These are phyloP conservation scores for Pogonus chalceus DNA, from an alignment of 1,140 invertebrate species.

Conservation along the genomic window DNA sequence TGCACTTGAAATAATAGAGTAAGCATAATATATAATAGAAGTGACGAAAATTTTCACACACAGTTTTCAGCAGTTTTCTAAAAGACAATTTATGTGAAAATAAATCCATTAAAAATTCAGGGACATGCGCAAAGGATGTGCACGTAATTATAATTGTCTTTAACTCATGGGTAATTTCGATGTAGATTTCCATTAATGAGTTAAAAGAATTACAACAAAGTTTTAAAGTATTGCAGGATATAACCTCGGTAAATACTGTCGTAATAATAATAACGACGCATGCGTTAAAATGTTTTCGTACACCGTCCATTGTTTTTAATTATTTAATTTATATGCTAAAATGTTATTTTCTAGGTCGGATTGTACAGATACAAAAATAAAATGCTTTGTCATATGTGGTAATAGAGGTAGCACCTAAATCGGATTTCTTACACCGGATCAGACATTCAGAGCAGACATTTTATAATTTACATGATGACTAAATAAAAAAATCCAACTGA, in stretches of 20 bases:
- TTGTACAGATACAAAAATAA: neutral
- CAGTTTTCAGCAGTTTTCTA: too few species aligned
- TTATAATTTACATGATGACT: neutral
- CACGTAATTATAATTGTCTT: neutral
- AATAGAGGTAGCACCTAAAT: neutral
- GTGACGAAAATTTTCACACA: too few species aligned
- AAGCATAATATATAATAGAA: too few species aligned
- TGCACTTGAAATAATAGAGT: too few species aligned
- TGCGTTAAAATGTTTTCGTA: neutral
- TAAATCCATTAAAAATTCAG: neutral
- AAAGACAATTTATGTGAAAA: too few species aligned
- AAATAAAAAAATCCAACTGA: neutral
- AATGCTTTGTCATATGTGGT: neutral
- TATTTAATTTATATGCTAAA: conserved; percentile 7
- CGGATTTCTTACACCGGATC: neutral
- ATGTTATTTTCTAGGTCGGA: neutral
- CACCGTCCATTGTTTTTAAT: neutral
- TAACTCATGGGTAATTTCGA: neutral
- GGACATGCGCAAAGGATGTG: neutral
- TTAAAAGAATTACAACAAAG: neutral
- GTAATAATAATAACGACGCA: neutral
- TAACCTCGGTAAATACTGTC: neutral
- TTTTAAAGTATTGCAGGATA: neutral
- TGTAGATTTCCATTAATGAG: neutral
- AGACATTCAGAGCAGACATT: neutral